Evolutionary conservation across 2,113 vertebrate species (phyloP), one percentile per base, ranked within the genome.

Genomic region (Empidonax alnorum): DNA sequence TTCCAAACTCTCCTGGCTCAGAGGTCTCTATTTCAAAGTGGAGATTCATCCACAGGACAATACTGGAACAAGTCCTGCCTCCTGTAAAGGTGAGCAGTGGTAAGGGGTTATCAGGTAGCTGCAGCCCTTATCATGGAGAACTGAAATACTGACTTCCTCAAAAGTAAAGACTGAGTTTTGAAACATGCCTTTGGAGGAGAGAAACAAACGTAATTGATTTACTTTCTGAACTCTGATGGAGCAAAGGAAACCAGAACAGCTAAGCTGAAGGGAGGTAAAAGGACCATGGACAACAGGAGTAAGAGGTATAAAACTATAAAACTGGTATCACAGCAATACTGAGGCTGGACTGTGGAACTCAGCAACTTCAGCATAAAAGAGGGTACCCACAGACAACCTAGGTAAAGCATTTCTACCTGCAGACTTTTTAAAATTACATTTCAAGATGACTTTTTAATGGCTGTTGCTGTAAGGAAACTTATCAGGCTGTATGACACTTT

Each of bases 1-100:
- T 88, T 63, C 71, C 0, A 0, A 28, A 19, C 19, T 75, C 37
- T n/a, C 14, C 41, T 50, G 1, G 0, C 47, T 52, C 56, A 44
- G 25, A n/a, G 22, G 23, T 30, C 37, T 62, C n/a, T 23, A 49
- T 3, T 67, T 28, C 33, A 42, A 71, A 76, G 21, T 16, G 24
- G 18, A 83, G 37, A 35, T 55, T 50, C n/a, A 68, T 23, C 53
- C 62, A 71, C 30, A 61, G 59, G 30, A n/a, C 31, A 46, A 3
- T 22, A 72, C 27, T 53, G 39, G 63, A 89, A 42, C 28, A 68
- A 77, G 30, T 42, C 47, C 24, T 58, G n/a, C 71, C 42, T 58
- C 47, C 90, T 42, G 62, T 47, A 69, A 16, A 67, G 42, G 12
- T 41, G 28, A 63, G 19, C 21, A 2, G 7, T 30, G 19, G 4